phyloP scores from a whole-genome alignment of 1,140 invertebrate genomes.

The Drosophila punjabiensis region DNA sequence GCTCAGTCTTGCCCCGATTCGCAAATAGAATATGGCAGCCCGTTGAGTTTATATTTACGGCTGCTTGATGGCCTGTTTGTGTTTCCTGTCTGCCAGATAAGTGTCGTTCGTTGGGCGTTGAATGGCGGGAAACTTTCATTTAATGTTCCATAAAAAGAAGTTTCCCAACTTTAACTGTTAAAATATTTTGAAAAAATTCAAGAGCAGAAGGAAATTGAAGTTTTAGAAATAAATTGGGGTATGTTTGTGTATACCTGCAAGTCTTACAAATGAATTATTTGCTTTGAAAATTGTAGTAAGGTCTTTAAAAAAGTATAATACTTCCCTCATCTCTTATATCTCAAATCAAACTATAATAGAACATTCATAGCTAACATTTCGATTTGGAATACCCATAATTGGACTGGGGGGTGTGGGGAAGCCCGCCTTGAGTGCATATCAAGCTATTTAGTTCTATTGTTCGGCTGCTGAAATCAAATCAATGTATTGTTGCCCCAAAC shows the following conservation, averaged over 20 bases:
- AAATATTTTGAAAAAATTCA: not conserved
- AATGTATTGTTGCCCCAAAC: constrained; percentile 35
- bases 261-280: not conserved
- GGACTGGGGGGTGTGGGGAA: not conserved
- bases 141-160: constrained; percentile 16
- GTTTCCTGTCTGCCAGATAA: constrained; percentile 45
- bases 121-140: constrained; percentile 29
- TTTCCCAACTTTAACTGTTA: not conserved
- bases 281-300: not conserved
- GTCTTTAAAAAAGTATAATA: not conserved
- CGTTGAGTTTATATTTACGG: constrained; percentile 25
- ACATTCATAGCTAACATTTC: not conserved
- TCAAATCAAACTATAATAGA: not conserved
- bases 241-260: not conserved
- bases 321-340: not conserved
- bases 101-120: constrained; percentile 14
- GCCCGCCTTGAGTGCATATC: constrained; percentile 15
- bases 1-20: constrained; percentile 26
- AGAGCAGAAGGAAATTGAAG: not conserved
- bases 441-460: constrained; percentile 27
- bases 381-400: not conserved
- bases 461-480: constrained; percentile 28
- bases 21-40: constrained; percentile 37
- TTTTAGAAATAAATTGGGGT: not conserved
- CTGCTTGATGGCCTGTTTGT: constrained; percentile 46